Conservation (phyloP, 2,797 vertebrate genomes). For the Microchirus variegatus region DNA sequence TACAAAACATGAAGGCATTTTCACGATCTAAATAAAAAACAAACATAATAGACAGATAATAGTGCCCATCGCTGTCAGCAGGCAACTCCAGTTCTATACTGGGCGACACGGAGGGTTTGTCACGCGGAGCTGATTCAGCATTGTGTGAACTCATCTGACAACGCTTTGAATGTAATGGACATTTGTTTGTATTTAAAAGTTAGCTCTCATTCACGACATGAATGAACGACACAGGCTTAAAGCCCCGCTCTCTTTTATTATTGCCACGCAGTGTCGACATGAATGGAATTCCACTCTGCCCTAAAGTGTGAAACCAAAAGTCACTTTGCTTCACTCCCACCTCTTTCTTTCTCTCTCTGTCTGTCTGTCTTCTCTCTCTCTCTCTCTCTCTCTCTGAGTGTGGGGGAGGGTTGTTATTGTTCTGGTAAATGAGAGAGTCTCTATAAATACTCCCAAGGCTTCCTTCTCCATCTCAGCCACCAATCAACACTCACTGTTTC, state of each 20-base stretch:
- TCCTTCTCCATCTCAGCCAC: constrained; percentile 76
- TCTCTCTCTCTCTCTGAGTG: constrained; percentile 38
- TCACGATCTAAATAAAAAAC: too few relatives aligned
- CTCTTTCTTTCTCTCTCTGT: constrained; percentile 33
- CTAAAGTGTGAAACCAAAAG: constrained; percentile 69
- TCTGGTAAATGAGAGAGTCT: constrained; percentile 82
- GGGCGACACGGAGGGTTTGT: too few relatives aligned
- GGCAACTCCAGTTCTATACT: too few relatives aligned
- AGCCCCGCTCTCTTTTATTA: not conserved
- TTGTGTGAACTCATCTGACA: too few relatives aligned
- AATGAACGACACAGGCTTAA: constrained; percentile 7
- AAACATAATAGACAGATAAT: too few relatives aligned
- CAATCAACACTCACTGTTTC: constrained; percentile 75
- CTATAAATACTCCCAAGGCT: constrained; percentile 83
- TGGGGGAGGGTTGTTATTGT: constrained; percentile 81
- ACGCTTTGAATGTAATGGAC: too few relatives aligned
- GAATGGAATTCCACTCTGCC: constrained; percentile 29
- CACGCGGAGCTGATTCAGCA: too few relatives aligned
- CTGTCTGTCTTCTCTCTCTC: constrained; percentile 27
- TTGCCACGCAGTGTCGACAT: not conserved
- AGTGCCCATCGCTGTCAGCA: too few relatives aligned
- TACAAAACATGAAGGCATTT: too few relatives aligned
- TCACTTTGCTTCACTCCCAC: constrained; percentile 55
- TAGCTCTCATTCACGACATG: not conserved
- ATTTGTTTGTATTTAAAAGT: too few relatives aligned